A percentile compares a stretch with the other conserved stretches of the same genome.
These are phyloP conservation scores for Autographa gamma DNA, from an alignment of 2,888 invertebrate genomes.

Conservation along the genomic window DNA sequence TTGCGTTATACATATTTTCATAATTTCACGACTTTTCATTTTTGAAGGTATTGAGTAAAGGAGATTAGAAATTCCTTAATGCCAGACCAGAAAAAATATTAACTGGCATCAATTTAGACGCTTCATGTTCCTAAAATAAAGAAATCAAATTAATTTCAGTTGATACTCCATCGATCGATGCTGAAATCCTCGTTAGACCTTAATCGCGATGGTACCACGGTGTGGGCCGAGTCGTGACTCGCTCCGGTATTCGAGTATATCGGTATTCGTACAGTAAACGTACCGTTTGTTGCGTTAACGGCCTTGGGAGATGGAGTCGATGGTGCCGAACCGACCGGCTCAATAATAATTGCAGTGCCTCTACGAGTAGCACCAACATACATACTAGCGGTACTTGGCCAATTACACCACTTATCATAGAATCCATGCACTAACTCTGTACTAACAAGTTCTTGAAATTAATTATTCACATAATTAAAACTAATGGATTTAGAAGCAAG, in stretches of 20 bases:
- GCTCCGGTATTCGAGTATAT: constrained; percentile 67
- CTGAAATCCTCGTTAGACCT: constrained; percentile 62
- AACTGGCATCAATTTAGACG: neutral
- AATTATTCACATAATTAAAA: constrained; percentile 44
- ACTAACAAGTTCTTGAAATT: constrained; percentile 32
- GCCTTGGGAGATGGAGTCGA: constrained; percentile 79
- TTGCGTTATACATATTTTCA: constrained; percentile 21
- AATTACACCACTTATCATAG: constrained; percentile 41
- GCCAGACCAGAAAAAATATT: neutral
- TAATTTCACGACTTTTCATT: neutral
- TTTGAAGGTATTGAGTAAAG: constrained; percentile 47
- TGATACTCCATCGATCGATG: constrained; percentile 57
- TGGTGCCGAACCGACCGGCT: constrained; percentile 72
- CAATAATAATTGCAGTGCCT: constrained; percentile 66
- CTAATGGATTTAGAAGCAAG: constrained; percentile 40
- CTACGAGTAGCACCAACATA: constrained; percentile 43
- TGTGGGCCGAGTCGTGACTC: constrained; percentile 77
- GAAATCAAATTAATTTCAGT: constrained; percentile 20
- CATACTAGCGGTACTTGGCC: constrained; percentile 50
- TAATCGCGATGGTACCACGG: constrained; percentile 67
- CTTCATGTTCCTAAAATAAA: neutral
- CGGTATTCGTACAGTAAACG: constrained; percentile 75
- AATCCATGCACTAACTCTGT: constrained; percentile 21
- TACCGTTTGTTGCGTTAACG: constrained; percentile 80
- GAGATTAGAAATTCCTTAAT: constrained; percentile 48